Percentiles rank a stretch among this genome's conserved stretches.
These are phyloP conservation scores for Meriones psammophilus DNA, from an alignment of 2,797 vertebrate species.

Conservation along the genomic window DNA sequence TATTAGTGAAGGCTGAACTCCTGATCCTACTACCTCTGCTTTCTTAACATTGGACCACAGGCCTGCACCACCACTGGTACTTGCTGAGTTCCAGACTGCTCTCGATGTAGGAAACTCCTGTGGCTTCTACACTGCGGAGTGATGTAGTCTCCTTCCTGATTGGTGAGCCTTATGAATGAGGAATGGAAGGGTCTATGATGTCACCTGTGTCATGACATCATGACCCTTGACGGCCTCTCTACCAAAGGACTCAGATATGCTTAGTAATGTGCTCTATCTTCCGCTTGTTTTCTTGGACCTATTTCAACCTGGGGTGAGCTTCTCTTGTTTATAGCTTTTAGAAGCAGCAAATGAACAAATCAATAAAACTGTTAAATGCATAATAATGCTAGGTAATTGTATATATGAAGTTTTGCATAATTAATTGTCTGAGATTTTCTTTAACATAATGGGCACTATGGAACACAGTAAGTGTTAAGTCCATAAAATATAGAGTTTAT, in stretches of 20 bases:
- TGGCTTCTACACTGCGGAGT: slow-evolving; percentile 55
- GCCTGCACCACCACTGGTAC: neutral
- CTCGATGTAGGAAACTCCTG: slow-evolving; percentile 43
- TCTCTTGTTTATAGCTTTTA: slow-evolving; percentile 88
- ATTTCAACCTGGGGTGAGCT: slow-evolving; percentile 85
- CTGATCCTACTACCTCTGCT: neutral
- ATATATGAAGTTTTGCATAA: slow-evolving; percentile 90
- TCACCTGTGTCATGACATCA: slow-evolving; percentile 77
- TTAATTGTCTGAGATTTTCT: slow-evolving; percentile 88
- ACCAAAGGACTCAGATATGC: slow-evolving; percentile 83
- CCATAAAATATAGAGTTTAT: slow-evolving; percentile 87
- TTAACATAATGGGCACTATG: slow-evolving; percentile 85
- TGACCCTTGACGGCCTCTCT: slow-evolving; percentile 76
- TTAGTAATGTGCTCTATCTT: slow-evolving; percentile 86
- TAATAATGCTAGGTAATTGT: slow-evolving; percentile 89
- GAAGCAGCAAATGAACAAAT: slow-evolving; percentile 88
- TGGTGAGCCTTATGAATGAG: slow-evolving; percentile 84
- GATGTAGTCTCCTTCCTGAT: slow-evolving; percentile 78
- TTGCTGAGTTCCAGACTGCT: neutral
- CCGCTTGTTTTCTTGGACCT: slow-evolving; percentile 87
- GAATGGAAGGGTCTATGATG: slow-evolving; percentile 81
- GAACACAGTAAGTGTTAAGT: slow-evolving; percentile 82
- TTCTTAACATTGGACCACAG: neutral
- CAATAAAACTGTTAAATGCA: slow-evolving; percentile 90
- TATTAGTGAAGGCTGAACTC: neutral